Conservation (phyloP, 2,888 invertebrate genomes). For the Pteria penguin region DNA sequence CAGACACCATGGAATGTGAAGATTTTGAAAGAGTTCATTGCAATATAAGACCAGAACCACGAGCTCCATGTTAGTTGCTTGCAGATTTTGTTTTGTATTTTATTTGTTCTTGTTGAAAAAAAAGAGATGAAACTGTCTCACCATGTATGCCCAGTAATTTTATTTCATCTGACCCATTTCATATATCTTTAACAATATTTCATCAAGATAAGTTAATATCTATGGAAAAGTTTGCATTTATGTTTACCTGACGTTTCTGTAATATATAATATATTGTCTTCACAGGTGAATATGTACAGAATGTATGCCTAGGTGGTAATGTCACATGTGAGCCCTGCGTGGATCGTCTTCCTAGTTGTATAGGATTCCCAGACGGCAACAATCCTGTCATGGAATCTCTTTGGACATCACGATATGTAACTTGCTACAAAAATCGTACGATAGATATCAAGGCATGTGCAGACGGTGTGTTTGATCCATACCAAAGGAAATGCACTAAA, state of each 20-base stretch:
- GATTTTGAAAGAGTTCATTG: conserved; percentile 50
- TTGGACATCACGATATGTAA: conserved; percentile 50
- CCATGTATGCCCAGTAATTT: too few species aligned
- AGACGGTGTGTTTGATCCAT: conserved; percentile 52
- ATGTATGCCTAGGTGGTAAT: conserved; percentile 39
- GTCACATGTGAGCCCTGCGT: conserved; percentile 46
- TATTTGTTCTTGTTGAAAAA: too few species aligned
- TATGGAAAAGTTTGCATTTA: neutral
- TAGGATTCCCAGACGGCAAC: conserved; percentile 51
- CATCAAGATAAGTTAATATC: neutral
- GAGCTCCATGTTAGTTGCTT: conserved; percentile 56
- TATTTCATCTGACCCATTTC: too few species aligned
- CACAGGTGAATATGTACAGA: conserved; percentile 54
- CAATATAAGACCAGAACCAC: conserved; percentile 51
- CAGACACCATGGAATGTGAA: conserved; percentile 43
- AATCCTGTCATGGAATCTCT: conserved; percentile 45
- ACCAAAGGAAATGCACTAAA: conserved; percentile 40
- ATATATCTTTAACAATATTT: neutral
- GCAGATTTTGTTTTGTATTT: neutral
- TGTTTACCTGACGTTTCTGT: neutral
- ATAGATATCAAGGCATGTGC: conserved; percentile 47
- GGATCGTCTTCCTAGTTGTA: conserved; percentile 48
- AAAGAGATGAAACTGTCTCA: too few species aligned
- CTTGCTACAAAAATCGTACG: conserved; percentile 55
- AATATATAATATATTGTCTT: neutral